Evolutionary conservation across 2,113 vertebrate species (phyloP).

Genomic region (Taurulus bubalis): DNA sequence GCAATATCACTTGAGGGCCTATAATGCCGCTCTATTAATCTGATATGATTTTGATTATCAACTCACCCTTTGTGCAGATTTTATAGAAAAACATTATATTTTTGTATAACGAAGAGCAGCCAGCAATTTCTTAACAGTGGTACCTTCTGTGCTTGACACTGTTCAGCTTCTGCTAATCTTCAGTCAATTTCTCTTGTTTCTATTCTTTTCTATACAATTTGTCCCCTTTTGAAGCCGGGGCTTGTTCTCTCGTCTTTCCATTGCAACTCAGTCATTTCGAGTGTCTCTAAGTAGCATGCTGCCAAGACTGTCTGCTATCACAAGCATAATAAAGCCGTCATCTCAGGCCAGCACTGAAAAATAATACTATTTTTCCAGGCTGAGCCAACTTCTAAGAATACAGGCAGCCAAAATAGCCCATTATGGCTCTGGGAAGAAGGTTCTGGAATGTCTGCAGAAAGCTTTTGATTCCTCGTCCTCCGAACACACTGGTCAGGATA

Average conservation of each 20-base stretch:
- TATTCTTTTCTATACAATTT: background rate
- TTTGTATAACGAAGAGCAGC: background rate
- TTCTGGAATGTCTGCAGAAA: conserved; percentile 58
- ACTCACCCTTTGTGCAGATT: background rate
- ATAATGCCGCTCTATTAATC: background rate
- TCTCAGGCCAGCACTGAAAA: conserved; percentile 53
- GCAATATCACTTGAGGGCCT: background rate
- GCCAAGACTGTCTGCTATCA: conserved; percentile 50
- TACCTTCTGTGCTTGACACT: conserved; percentile 9
- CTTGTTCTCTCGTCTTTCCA: conserved; percentile 20
- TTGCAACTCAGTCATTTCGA: conserved; percentile 43
- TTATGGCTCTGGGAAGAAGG: conserved; percentile 61
- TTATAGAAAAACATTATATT: background rate
- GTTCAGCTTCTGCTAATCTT: conserved; percentile 1
- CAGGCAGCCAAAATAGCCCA: conserved; percentile 57
- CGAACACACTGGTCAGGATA: conserved; percentile 39
- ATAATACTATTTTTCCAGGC: conserved; percentile 61
- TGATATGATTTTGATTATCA: background rate
- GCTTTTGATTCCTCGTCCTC: conserved; percentile 47
- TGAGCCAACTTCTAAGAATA: conserved; percentile 66
- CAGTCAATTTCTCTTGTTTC: conserved; percentile 9
- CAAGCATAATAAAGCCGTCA: conserved; percentile 53
- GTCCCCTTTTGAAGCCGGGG: conserved; percentile 34
- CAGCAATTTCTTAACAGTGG: background rate
- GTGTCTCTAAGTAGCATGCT: conserved; percentile 38